Evolutionary conservation across 2,797 vertebrate genomes (phyloP), one percentile per base, ranked within the genome.

Genomic region (Darevskia nairensis): DNA sequence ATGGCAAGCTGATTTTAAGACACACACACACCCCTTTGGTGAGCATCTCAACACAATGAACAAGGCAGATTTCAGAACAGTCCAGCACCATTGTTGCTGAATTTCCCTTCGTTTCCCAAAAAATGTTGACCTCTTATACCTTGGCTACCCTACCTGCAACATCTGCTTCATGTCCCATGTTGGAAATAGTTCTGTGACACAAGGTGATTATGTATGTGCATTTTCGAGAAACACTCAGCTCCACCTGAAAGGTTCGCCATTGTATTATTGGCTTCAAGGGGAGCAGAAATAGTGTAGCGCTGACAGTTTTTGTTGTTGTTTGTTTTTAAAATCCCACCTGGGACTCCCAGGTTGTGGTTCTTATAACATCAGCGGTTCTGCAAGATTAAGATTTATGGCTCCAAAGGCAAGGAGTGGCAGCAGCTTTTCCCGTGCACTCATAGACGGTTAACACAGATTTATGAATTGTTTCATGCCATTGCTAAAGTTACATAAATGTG

Each of bases 361-460:
- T 90, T 0, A 0, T 82, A 86, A 82, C 23, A 35, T 55, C 39
- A 35, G 55, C 55, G 4, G 41, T 92, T 91, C 91, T 17, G 84
- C 44, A 92, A 92, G 64, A 55, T 44, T 59, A 89, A 89, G 80
- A 88, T 92, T 95, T 93, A 79, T 80, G 88, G 71, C 29, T 44
- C 50, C 55, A 82, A 76, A 82, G 17, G 29, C 81, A 79, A 88
- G 80, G 66, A 50, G 74, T 90, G 78, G 82, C 69, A 0, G 0
- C 17, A 72, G 0, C 27, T 11, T 90, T 94, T 83, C 80, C 74
- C 0, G 0, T 21, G 84, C 0, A 41, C 11, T 90, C 91, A 77
- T 75, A 78, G 90, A 82, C 88, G 50, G 0, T 0, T 86, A 91
- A 61, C 0, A 0, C 21, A 88, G 66, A 39, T 90, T 89, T 92